A percentile compares a stretch with the other conserved stretches of the same genome.
phyloP scores from a whole-genome alignment of 37 sponge, comb jelly and placozoan species.

The Halisarca cf. caerulea region DNA sequence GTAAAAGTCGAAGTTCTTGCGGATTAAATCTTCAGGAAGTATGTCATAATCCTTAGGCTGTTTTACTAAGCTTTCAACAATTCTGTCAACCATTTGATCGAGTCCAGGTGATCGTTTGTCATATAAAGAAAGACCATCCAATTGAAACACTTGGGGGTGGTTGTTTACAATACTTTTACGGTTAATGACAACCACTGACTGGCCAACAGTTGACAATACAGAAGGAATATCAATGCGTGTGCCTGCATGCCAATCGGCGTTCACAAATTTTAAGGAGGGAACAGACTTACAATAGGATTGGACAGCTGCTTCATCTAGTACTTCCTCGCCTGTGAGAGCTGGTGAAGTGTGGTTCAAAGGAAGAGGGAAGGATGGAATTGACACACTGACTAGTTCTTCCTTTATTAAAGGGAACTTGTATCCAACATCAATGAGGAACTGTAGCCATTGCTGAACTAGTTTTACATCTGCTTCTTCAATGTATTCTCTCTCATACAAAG shows the following conservation, averaged over 20 bases:
- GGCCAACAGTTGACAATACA: constrained; percentile 22
- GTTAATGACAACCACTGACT: constrained; percentile 32
- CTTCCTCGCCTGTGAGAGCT: background rate
- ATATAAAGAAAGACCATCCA: constrained; percentile 23
- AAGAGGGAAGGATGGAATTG: too few species aligned
- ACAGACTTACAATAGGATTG: background rate
- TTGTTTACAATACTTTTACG: background rate
- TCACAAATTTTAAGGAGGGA: constrained; percentile 44
- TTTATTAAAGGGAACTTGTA: constrained; percentile 46
- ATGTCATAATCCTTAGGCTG: background rate
- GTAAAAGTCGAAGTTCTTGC: constrained; percentile 40
- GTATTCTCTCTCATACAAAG: constrained; percentile 42
- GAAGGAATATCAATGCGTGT: constrained; percentile 34
- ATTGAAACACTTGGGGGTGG: constrained; percentile 17
- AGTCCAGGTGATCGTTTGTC: constrained; percentile 13
- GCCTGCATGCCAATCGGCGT: constrained; percentile 39
- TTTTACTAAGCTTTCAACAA: too few species aligned
- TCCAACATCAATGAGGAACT: constrained; percentile 32
- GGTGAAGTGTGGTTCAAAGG: background rate
- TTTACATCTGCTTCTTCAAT: constrained; percentile 47
- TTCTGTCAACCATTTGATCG: too few species aligned
- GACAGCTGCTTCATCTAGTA: background rate
- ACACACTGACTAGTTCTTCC: background rate
- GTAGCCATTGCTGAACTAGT: constrained; percentile 37
- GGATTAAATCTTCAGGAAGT: constrained; percentile 37